phyloP scores from a whole-genome alignment of 2,888 invertebrate genomes.

The Hydrotaea diabolus region DNA sequence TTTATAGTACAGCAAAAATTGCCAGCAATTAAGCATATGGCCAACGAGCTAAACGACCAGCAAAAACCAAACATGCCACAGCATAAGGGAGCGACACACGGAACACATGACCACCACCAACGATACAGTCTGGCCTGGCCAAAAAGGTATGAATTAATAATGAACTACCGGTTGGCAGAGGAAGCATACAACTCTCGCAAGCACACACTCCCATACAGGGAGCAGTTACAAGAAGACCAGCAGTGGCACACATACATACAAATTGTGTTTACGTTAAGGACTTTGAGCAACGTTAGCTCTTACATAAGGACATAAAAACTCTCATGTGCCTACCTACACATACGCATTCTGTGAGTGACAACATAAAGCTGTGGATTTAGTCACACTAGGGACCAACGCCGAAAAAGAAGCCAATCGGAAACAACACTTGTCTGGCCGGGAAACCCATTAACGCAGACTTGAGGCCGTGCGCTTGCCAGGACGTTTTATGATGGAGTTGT shows the following conservation, averaged over 20 bases:
- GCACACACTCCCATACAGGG: not conserved
- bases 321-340: not conserved
- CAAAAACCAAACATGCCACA: not conserved
- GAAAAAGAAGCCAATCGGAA: constrained; percentile 22
- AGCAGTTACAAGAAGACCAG: not conserved
- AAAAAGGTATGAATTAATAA: constrained; percentile 46
- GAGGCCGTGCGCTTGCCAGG: not conserved
- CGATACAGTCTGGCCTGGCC: not conserved
- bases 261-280: constrained; percentile 34
- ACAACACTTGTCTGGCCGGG: constrained; percentile 2
- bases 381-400: not conserved
- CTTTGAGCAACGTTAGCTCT: constrained; percentile 67
- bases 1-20: not conserved
- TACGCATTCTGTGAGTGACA: not conserved
- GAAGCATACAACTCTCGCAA: not conserved
- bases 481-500: not conserved
- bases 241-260: constrained; percentile 46
- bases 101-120: not conserved
- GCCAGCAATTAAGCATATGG: constrained; percentile 5
- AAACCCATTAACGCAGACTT: not conserved
- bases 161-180: constrained; percentile 13
- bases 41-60: not conserved
- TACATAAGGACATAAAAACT: constrained; percentile 31
- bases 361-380: not conserved
- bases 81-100: not conserved